Conservation (phyloP, 2,113 vertebrate genomes). For the Hyperoodon ampullatus region DNA sequence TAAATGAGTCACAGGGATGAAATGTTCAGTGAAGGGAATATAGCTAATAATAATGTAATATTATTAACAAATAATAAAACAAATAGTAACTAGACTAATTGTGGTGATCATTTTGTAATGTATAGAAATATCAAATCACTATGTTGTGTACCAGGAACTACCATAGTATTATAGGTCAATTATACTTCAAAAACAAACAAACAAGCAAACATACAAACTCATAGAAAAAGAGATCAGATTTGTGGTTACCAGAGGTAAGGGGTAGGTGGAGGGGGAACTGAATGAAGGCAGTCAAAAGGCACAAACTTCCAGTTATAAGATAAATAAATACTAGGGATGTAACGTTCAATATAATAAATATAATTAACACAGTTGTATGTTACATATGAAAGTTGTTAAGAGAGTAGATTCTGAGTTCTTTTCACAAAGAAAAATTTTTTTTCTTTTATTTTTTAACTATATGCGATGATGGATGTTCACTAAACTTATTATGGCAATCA, state of each 20-base stretch:
- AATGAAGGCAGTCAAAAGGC: not conserved
- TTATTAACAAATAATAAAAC: too few species aligned
- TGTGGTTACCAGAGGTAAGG: not conserved
- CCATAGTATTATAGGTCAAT: not conserved
- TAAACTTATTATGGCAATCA: not conserved
- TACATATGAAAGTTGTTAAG: not conserved
- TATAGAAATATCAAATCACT: not conserved
- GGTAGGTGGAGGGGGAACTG: not conserved
- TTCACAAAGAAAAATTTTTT: not conserved
- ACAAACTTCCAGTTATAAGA: not conserved
- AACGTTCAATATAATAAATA: not conserved
- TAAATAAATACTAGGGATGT: not conserved
- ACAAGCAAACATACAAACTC: not conserved
- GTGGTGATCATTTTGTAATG: not conserved
- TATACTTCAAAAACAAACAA: not conserved
- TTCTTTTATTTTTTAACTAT: not conserved
- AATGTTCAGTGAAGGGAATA: not conserved
- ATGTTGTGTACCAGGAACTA: not conserved
- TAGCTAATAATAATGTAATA: not conserved
- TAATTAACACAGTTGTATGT: not conserved
- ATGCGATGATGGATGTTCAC: not conserved
- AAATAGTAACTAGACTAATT: not conserved
- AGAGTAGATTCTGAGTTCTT: not conserved
- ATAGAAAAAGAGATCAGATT: not conserved
- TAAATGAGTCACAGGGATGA: not conserved